Evolutionary conservation across 1,140 invertebrate species (phyloP).

Genomic region (Drosophila littoralis): DNA sequence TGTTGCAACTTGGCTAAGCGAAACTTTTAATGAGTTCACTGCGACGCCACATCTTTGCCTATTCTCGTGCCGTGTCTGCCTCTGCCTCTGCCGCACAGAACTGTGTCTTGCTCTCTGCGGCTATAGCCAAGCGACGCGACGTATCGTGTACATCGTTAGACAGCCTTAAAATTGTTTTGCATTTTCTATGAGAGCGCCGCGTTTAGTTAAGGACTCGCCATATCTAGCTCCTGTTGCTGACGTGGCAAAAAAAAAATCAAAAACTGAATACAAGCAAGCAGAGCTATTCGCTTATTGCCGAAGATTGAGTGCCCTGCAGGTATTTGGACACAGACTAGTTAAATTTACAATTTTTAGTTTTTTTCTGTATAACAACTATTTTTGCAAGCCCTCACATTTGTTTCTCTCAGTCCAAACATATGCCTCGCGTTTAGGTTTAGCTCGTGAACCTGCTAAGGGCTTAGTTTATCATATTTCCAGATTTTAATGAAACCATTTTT

Average conservation of each 20-base stretch:
- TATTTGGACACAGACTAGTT: too few species aligned
- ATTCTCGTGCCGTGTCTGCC: not conserved
- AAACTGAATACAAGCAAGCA: not conserved
- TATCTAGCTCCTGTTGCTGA: slow-evolving; percentile 49
- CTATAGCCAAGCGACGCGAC: slow-evolving; percentile 17
- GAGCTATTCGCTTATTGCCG: not conserved
- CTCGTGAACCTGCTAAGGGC: too few species aligned
- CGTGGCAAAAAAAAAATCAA: slow-evolving; percentile 19
- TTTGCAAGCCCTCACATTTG: too few species aligned
- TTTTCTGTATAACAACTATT: too few species aligned
- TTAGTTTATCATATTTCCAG: too few species aligned
- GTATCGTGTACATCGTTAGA: slow-evolving; percentile 57
- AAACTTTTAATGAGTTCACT: slow-evolving; percentile 81
- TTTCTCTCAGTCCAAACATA: not conserved
- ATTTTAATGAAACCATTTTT: too few species aligned
- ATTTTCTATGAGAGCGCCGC: slow-evolving; percentile 49
- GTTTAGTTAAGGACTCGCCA: slow-evolving; percentile 36
- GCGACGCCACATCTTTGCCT: slow-evolving; percentile 45
- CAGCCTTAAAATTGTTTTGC: slow-evolving; percentile 67
- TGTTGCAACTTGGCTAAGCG: slow-evolving; percentile 54
- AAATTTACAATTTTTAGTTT: too few species aligned
- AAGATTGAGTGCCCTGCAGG: not conserved
- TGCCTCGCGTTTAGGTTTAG: not conserved
- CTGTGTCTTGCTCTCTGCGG: not conserved
- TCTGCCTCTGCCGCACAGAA: not conserved